These are phyloP conservation scores for Drosophila simulans DNA, from an alignment of 1,140 invertebrate species.

Conservation along the genomic window DNA sequence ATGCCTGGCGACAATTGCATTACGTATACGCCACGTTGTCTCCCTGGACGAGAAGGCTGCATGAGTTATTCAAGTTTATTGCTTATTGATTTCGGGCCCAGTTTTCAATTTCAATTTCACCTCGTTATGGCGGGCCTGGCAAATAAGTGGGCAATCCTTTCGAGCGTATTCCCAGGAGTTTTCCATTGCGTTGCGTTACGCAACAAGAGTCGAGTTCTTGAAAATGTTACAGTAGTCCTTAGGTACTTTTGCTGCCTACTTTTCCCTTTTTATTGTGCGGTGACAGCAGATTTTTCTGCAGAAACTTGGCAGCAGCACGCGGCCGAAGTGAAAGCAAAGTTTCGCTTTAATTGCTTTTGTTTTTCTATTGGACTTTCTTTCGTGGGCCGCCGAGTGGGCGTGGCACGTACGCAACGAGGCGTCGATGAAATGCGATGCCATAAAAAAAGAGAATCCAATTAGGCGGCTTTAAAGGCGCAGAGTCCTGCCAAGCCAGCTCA, in stretches of 20 bases:
- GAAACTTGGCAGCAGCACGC: slow-evolving; percentile 13
- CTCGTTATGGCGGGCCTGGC: slow-evolving; percentile 16
- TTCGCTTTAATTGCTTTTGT: slow-evolving; percentile 73
- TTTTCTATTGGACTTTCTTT: slow-evolving; percentile 39
- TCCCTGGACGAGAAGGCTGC: background rate
- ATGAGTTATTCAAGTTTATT: slow-evolving; percentile 42
- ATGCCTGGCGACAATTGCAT: slow-evolving; percentile 45
- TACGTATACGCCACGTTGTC: slow-evolving; percentile 62
- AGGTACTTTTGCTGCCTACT: slow-evolving; percentile 47
- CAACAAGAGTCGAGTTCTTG: slow-evolving; percentile 50
- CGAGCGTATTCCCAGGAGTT: slow-evolving; percentile 35
- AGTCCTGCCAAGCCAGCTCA: slow-evolving; percentile 30
- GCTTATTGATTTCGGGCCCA: slow-evolving; percentile 50
- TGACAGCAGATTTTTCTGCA: slow-evolving; percentile 58
- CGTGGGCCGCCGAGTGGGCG: slow-evolving; percentile 20
- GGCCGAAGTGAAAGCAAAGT: slow-evolving; percentile 41
- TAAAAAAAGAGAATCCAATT: slow-evolving; percentile 57
- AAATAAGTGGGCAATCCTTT: slow-evolving; percentile 46
- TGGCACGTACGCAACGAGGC: slow-evolving; percentile 34
- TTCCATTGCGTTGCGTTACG: slow-evolving; percentile 38
- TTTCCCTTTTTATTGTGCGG: slow-evolving; percentile 44
- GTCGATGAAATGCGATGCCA: slow-evolving; percentile 52
- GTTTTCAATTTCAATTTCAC: slow-evolving; percentile 26
- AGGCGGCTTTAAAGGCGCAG: slow-evolving; percentile 42
- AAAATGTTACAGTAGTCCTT: slow-evolving; percentile 10